A percentile compares a stretch with the other conserved stretches of the same genome.
phyloP scores from a whole-genome alignment of 1,140 invertebrate genomes.

The Orchestia grillus region DNA sequence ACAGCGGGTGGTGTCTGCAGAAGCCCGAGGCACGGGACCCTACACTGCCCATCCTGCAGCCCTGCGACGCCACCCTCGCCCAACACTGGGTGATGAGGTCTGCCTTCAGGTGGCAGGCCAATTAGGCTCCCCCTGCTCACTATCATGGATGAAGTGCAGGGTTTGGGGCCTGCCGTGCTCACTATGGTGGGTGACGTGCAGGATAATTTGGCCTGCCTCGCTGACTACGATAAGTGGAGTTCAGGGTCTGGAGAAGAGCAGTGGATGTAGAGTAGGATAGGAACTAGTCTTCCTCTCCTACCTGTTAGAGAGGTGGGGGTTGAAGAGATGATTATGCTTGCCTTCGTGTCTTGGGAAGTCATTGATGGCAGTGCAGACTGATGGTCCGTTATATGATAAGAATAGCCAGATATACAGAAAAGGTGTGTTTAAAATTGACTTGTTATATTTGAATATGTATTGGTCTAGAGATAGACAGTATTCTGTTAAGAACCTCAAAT shows the following conservation, averaged over 20 bases:
- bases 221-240: neutral
- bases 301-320: neutral
- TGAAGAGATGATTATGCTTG: neutral
- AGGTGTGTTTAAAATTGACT: neutral
- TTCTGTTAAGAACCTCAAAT: neutral
- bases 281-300: neutral
- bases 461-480: neutral
- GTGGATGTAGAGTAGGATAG: neutral
- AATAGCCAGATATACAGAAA: neutral
- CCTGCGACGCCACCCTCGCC: constrained; percentile 81
- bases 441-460: neutral
- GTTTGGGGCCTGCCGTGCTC: neutral
- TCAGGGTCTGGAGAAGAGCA: neutral
- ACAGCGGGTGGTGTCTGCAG: constrained; percentile 91
- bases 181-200: neutral
- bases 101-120: constrained; percentile 94
- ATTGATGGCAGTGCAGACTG: neutral
- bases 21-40: constrained; percentile 79
- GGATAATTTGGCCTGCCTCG: neutral
- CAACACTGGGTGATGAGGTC: constrained; percentile 97
- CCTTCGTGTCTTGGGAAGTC: neutral
- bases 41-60: constrained; percentile 80
- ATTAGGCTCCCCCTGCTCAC: constrained; percentile 29
- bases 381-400: neutral
- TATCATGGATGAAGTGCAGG: neutral